Evolutionary conservation across 2,797 vertebrate genomes (phyloP).

Genomic region (Paguma larvata): DNA sequence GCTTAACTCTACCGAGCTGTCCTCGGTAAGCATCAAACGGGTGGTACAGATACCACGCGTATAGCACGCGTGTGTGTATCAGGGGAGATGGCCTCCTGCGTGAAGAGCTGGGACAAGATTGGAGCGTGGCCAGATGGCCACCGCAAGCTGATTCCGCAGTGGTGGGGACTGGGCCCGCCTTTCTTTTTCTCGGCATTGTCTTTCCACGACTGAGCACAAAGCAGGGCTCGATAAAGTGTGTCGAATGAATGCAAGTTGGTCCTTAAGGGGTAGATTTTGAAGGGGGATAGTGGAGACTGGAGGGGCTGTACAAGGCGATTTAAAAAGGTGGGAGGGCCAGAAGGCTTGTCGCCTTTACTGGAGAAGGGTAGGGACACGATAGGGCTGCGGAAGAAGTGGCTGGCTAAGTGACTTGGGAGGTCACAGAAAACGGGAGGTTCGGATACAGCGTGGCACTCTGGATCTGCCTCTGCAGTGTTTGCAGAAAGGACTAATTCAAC

Average conservation of each 20-base stretch:
- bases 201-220: not conserved
- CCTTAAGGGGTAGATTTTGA: not conserved
- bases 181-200: not conserved
- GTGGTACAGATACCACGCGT: not conserved
- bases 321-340: not conserved
- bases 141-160: not conserved
- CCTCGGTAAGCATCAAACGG: not conserved
- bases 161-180: not conserved
- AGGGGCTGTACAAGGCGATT: not conserved
- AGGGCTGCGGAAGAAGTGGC: not conserved
- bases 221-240: not conserved
- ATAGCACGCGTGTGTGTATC: not conserved
- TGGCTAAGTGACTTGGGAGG: not conserved
- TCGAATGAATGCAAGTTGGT: not conserved
- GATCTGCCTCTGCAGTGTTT: not conserved
- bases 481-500: not conserved
- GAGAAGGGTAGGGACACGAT: not conserved
- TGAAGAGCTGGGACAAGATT: not conserved
- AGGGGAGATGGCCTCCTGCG: not conserved
- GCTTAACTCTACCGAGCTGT: not conserved
- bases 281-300: not conserved
- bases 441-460: not conserved
- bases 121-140: rapidly evolving
- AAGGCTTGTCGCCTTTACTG: not conserved
- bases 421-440: not conserved